Evolutionary conservation across 1,140 invertebrate genomes (phyloP), one percentile per base, ranked within the genome.

Genomic region (Solenopsis fugax): DNA sequence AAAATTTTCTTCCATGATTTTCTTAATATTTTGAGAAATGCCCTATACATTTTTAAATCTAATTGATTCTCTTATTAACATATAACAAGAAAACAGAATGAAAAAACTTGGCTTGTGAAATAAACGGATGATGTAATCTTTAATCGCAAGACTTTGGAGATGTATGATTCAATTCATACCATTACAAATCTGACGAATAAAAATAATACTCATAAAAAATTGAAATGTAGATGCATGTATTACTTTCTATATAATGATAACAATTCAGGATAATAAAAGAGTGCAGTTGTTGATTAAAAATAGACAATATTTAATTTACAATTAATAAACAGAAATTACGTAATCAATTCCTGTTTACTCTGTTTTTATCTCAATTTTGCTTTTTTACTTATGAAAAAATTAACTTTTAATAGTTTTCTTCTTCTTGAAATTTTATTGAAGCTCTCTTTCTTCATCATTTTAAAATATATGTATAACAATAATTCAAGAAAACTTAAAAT

Each of bases 141-240:
- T 73, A 52, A 34, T 73, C 24, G 12, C 5, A 3, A 24, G 9
- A 71, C 24, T 50, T 71, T 71, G 13, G 6, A 24, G 5, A 50
- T 73, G 4, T 52, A 71, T 18, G 48, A 21, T 29, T 73, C 10
- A 0, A 52, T 34, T 72, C n/a, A 6, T 21, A 6, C 3, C 4
- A 72, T 52, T 41, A 52, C 16, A 73, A 73, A 73, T 52, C 10
- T 52, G 48, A 67, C 10, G 2, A 71, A 73, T 54, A 72, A 72
- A 50, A 73, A n/a, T 72, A 72, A 72, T 18, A 16, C 18, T 73
- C 0, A 16, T 73, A 5, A 73, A 52, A 50, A 16, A 69, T 69
- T 71, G 7, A 72, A 71, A 72, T 6, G 1, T 72, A 34, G 9
- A 34, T 16, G 18, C 45, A 9, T 72, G 6, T 72, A 29, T 4